Base-by-base conservation (phyloP, 2,113 vertebrate genomes). In the Trachemys scripta region DNA sequence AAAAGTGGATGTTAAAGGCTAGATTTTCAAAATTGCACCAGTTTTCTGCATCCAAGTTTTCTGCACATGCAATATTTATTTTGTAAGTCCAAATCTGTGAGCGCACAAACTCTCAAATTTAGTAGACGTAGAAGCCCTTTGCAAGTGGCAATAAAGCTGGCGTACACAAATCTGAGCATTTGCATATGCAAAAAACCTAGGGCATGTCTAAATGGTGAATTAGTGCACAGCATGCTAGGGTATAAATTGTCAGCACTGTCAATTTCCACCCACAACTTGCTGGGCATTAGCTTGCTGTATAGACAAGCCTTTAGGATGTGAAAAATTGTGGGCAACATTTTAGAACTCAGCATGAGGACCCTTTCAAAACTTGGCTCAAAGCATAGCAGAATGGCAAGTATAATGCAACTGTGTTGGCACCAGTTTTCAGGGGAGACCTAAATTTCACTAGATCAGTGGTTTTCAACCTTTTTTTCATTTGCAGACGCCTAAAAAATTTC, bases 381-480 rank as follows among this genome's bases (percentile, higher is more conserved):
- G 76, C 51, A 69, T 87, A 94, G 85, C 90, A 31, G 72, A 88
- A 83, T 1, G 0, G 87, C 93, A 96, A 92, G 53, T 19, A 57
- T 29, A 51, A 24, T 7, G 82, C 72, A 89, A 51, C 51, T 85
- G 47, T 92, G 78, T 93, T 87, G 53, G 57, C 42, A 65, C 83
- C 16, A 8, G 50, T 29, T 92, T 92, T 90, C 56, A 91, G 56
- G 84, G 87, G 84, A 51, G 6, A 84, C 86, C 93, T 95, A 87
- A 80, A 50, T 88, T 56, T 75, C 89, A 53, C 57, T 27, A 59
- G 57, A 59, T 29, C 57, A 59, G 57, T 59, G 57, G 57, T 27
- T 59, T 59, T 59, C 57, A 27, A 59, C 25, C 25, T 59, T 59
- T 11, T 59, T 59, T 59, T 24, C 57, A 59, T 59, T 29, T 59